Conservation (phyloP, 2,797 vertebrate species). For the Spea hammondii region DNA sequence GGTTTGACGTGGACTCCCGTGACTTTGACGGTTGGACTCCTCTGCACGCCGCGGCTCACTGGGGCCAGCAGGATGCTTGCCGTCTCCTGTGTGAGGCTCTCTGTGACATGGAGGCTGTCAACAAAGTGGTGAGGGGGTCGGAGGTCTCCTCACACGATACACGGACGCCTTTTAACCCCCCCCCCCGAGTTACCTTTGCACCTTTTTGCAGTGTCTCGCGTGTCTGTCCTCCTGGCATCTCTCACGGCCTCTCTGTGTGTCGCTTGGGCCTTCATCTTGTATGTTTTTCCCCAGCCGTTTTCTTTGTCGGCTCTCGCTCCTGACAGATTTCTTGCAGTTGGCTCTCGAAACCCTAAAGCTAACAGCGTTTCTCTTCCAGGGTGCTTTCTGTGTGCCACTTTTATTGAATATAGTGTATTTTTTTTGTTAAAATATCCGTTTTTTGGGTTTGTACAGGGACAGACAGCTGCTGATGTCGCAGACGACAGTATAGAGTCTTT, state of each 20-base stretch:
- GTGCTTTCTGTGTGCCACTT: not conserved
- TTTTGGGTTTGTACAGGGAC: conserved; percentile 68
- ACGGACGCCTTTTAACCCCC: conserved; percentile 16
- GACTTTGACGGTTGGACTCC: conserved; percentile 79
- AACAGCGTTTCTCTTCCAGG: conserved; percentile 5
- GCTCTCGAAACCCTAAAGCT: not conserved
- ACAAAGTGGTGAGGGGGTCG: conserved; percentile 73
- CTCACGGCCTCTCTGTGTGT: not conserved
- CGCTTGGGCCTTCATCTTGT: not conserved
- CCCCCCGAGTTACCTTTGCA: not conserved
- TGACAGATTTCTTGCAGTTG: conserved; percentile 60
- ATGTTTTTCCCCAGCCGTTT: not conserved
- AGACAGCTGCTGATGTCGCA: conserved; percentile 78
- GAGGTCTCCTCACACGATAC: conserved; percentile 23
- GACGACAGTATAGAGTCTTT: conserved; percentile 75
- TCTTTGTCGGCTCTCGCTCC: not conserved
- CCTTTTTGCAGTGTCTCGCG: conserved; percentile 1
- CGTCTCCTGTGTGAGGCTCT: conserved; percentile 72
- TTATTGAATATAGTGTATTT: not conserved
- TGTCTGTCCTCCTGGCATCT: not conserved
- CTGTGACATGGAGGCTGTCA: conserved; percentile 78
- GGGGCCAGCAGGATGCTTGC: conserved; percentile 82
- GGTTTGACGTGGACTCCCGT: conserved; percentile 71
- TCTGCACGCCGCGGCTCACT: conserved; percentile 80
- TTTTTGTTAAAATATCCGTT: conserved; percentile 41